These are phyloP conservation scores for Strix uralensis DNA, from an alignment of 2,113 vertebrate species.

Conservation along the genomic window DNA sequence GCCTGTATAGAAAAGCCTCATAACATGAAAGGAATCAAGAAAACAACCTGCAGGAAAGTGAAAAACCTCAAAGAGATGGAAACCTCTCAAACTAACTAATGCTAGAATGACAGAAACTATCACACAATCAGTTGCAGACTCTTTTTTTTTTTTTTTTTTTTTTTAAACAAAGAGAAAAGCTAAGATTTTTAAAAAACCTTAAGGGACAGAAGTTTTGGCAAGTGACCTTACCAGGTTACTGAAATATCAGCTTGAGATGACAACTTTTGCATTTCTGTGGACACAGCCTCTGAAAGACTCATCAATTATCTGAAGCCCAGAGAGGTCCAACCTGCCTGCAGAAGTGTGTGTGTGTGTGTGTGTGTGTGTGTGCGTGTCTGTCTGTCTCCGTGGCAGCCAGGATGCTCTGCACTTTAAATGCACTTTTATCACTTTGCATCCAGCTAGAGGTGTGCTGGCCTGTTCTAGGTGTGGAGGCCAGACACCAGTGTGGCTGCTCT, in stretches of 20 bases:
- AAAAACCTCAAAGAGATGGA: neutral
- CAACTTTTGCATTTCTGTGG: neutral
- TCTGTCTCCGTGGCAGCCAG: neutral
- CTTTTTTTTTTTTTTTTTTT: neutral
- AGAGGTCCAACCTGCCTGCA: neutral
- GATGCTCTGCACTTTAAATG: neutral
- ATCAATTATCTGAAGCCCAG: neutral
- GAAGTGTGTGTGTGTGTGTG: fast-evolving
- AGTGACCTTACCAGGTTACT: neutral
- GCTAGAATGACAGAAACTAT: neutral
- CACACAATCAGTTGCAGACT: neutral
- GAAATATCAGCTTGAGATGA: neutral
- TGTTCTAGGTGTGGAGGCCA: neutral
- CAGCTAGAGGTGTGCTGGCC: neutral
- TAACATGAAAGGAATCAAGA: neutral
- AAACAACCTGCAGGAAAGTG: neutral
- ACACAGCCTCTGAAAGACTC: neutral
- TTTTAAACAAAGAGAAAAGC: neutral
- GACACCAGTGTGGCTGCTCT: neutral
- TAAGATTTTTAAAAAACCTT: neutral
- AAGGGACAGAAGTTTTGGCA: neutral
- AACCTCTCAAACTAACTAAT: neutral
- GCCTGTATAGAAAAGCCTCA: neutral
- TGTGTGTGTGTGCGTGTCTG: fast-evolving
- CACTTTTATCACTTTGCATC: neutral